A percentile compares a stretch with the other conserved stretches of the same genome.
Conservation (phyloP, 2,797 vertebrate genomes). For the Oreochromis grahami region DNA sequence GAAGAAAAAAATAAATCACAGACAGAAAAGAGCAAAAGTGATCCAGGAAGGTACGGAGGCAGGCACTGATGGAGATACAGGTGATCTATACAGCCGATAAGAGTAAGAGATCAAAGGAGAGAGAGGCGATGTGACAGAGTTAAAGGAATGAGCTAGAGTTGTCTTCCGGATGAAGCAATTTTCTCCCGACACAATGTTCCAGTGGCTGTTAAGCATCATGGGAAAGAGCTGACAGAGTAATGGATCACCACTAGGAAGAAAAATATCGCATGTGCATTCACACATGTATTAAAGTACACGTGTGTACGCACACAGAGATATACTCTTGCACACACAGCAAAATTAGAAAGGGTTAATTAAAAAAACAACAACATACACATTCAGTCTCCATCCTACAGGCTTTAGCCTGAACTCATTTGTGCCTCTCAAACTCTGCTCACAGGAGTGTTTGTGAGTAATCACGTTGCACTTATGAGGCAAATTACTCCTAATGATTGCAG, state of each 20-base stretch:
- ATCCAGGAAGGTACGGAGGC: background rate
- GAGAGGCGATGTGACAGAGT: conserved; percentile 18
- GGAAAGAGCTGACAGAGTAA: conserved; percentile 61
- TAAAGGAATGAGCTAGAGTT: conserved; percentile 37
- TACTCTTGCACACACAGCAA: background rate
- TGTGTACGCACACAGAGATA: background rate
- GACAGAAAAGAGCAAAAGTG: background rate
- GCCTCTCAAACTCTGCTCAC: background rate
- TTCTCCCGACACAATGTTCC: conserved; percentile 50
- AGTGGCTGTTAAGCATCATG: conserved; percentile 61
- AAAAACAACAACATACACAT: background rate
- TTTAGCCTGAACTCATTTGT: background rate
- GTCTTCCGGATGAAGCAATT: conserved; percentile 63
- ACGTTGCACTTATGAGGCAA: conserved; percentile 12
- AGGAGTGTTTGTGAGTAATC: conserved; percentile 13
- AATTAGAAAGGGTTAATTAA: background rate
- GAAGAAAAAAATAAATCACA: background rate
- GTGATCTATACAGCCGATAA: background rate
- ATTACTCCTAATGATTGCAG: conserved; percentile 34
- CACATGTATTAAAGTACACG: conserved; percentile 4
- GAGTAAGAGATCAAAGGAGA: conserved; percentile 17
- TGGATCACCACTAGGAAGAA: conserved; percentile 49
- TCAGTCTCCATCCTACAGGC: background rate
- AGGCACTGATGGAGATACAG: conserved; percentile 4
- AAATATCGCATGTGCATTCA: background rate